phyloP scores from a whole-genome alignment of 1,140 invertebrate species.

The Xylocopa sonorina region DNA sequence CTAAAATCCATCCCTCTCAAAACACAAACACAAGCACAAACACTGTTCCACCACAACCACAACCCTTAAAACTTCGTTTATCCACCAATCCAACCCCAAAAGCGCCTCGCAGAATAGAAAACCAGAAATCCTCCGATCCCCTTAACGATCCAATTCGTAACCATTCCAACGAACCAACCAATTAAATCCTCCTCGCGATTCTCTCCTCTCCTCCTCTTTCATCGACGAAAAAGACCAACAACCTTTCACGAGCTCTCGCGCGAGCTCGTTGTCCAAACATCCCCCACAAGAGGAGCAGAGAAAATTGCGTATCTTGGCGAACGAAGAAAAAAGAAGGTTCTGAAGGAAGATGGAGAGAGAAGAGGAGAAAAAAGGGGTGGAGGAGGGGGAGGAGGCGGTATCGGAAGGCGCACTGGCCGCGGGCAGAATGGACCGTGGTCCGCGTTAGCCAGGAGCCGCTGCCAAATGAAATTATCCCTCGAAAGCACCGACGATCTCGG shows the following conservation, averaged over 20 bases:
- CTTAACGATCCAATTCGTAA: too few species aligned
- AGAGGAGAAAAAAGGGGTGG: too few species aligned
- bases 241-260: background rate
- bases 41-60: too few species aligned
- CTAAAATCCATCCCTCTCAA: too few species aligned
- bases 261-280: slow-evolving; percentile 22
- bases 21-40: too few species aligned
- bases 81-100: too few species aligned
- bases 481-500: slow-evolving; percentile 70
- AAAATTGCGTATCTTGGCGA: slow-evolving; percentile 44
- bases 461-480: slow-evolving; percentile 80
- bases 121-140: background rate
- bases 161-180: background rate
- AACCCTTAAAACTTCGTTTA: too few species aligned
- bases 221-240: background rate
- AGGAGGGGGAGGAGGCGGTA: slow-evolving; percentile 8
- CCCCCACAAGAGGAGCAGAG: background rate
- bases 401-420: slow-evolving; percentile 38
- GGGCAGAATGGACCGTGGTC: slow-evolving; percentile 44
- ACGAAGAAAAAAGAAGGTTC: slow-evolving; percentile 40
- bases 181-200: background rate
- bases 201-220: background rate
- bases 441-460: slow-evolving; percentile 53
- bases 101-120: too few species aligned
- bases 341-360: background rate